Percentiles rank a stretch among this genome's conserved stretches.
Evolutionary conservation across 2,888 invertebrate species (phyloP).

Genomic region (Artemia sinica): DNA sequence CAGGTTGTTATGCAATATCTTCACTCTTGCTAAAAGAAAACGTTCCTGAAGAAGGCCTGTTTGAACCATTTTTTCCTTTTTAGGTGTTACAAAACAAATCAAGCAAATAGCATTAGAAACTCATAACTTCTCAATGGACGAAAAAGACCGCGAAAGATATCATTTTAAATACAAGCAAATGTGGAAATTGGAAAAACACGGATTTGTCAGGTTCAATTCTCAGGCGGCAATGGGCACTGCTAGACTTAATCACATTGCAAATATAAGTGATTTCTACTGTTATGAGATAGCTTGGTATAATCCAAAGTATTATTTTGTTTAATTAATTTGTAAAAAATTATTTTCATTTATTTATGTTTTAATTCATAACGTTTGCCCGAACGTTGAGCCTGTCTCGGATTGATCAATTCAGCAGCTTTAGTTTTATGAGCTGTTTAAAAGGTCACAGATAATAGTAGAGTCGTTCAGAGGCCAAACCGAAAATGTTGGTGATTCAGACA

Average conservation of each 20-base stretch:
- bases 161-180: neutral
- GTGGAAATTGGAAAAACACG: conserved; percentile 1
- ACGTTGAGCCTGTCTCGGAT: too few relatives aligned
- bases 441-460: too few relatives aligned
- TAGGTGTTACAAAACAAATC: neutral
- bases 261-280: conserved; percentile 4
- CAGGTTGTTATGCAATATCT: too few relatives aligned
- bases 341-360: too few relatives aligned
- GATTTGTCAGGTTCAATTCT: neutral
- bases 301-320: neutral
- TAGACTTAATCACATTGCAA: conserved; percentile 4
- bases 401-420: too few relatives aligned
- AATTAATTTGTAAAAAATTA: too few relatives aligned
- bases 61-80: neutral
- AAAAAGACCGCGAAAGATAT: neutral
- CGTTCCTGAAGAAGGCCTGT: too few relatives aligned
- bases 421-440: too few relatives aligned
- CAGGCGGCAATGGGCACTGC: neutral
- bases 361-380: too few relatives aligned
- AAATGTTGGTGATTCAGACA: too few relatives aligned
- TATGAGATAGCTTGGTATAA: conserved; percentile 11
- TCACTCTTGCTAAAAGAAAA: too few relatives aligned
- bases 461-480: too few relatives aligned
- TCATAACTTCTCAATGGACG: conserved; percentile 10
- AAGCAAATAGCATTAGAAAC: neutral